Conservation (phyloP, 2,888 invertebrate species). For the Cosmopolites sordidus region DNA sequence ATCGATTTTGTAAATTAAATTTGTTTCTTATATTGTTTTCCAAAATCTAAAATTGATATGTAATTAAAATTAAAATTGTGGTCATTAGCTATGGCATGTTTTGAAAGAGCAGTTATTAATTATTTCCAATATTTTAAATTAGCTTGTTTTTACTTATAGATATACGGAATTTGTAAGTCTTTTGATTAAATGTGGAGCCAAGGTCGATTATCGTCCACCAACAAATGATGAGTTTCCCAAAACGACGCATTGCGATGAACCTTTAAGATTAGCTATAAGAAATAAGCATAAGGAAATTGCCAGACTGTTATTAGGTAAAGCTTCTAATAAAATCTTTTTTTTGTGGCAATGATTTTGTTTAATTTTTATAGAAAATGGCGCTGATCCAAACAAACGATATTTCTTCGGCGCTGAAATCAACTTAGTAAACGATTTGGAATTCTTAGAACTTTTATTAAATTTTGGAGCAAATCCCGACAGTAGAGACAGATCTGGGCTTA, state of each 20-base stretch:
- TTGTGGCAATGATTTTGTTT: too few relatives aligned
- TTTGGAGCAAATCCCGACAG: slow-evolving; percentile 88
- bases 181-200: slow-evolving; percentile 71
- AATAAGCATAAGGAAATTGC: slow-evolving; percentile 76
- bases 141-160: slow-evolving; percentile 40
- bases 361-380: slow-evolving; percentile 70
- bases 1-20: too few relatives aligned
- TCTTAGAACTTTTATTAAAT: slow-evolving; percentile 73
- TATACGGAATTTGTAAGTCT: slow-evolving; percentile 66
- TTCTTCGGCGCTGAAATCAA: slow-evolving; percentile 90
- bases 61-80: too few relatives aligned
- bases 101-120: too few relatives aligned
- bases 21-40: too few relatives aligned
- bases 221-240: slow-evolving; percentile 67
- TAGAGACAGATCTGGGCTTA: slow-evolving; percentile 79
- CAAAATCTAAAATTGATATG: too few relatives aligned
- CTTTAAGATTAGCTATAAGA: slow-evolving; percentile 81
- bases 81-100: too few relatives aligned
- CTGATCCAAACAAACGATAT: slow-evolving; percentile 85
- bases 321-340: background rate
- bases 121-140: slow-evolving; percentile 5
- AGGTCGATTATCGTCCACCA: slow-evolving; percentile 73
- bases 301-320: slow-evolving; percentile 56
- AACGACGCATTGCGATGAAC: slow-evolving; percentile 78
- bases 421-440: slow-evolving; percentile 76